Evolutionary conservation across 2,113 vertebrate genomes (phyloP), one percentile per base, ranked within the genome.

Genomic region (Poeciliopsis turrubarensis): DNA sequence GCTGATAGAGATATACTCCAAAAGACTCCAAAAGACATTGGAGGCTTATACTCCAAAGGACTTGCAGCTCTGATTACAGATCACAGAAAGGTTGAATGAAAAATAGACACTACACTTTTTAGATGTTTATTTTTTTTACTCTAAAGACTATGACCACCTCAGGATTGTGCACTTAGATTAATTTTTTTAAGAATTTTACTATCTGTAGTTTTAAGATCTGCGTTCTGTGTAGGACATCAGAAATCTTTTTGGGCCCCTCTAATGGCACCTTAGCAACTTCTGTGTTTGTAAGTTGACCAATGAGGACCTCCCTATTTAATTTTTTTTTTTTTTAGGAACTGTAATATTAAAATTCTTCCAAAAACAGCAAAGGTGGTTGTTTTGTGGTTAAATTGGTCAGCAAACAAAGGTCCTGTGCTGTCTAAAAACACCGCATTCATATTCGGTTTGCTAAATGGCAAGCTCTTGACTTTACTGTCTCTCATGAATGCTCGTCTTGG

Each of bases 401-500:
- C 30, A 47, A 44, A 60, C 19, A 68, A 37, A 72, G 14, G 67
- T 63, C 27, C 26, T 26, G 32, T 19, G 34, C 54, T 69, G 54
- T 47, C 39, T 5, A 62, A 39, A 63, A 25, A 27, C 68, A 31
- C 66, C 26, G 44, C 41, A 54, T 27, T 4, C 9, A 15, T 65
- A 51, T 70, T 76, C 77, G 66, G 32, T 70, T 70, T 77, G 77
- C 81, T 82, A 72, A 73, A 86, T 69, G 17, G 54, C 34, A 37
- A 60, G 34, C 70, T 72, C 31, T 63, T 37, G 68, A 19, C 68
- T 57, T 65, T 54, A 22, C 37, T 72, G 67, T 74, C 57, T 81
- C 85, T 65, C 61, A 74, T 62, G 83, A 75, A 62, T 57, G 82
- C 60, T 87, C 84, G 89, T 87, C 85, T 89, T 87, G 85, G 79